Base-by-base conservation (phyloP, 2,797 vertebrate genomes). In the Protonibea diacanthus region DNA sequence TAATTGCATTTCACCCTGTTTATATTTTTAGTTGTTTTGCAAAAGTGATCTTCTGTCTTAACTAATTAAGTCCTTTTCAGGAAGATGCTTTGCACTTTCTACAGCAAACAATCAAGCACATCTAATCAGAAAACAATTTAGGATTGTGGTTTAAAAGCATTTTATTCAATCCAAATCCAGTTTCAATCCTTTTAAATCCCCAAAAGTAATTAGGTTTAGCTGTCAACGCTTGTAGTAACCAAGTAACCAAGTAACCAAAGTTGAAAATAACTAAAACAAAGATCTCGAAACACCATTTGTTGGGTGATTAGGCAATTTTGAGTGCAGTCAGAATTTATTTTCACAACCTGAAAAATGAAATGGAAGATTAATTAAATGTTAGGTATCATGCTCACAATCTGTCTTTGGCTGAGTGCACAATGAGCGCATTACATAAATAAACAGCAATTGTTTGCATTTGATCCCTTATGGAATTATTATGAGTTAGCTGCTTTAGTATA, bases 261-360 rank as follows among this genome's bases (percentile, higher is more conserved):
- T 61, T 58, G 20, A 70, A 75, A 74, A 67, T 47, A 47, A 60
- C 44, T 66, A 66, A 69, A 82, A 70, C 59, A 68, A 70, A 74
- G 33, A 73, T 77, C 27, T 63, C 60, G 69, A 27, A 78, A 69
- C 44, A 53, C 4, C 3, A 45, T 71, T 83, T 82, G 15, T 48
- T 42, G 45, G 68, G 67, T 78, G 47, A 78, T 75, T 59, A 56
- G 61, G 56, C 52, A 53, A 57, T 53, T 77, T 62, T 61, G 25
- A 64, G 33, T 17, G 29, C 29, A 48, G 55, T 29, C 17, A 51
- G 7, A 13, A 42, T 62, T 68, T 10, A 49, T 67, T 66, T 69
- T 7, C 25, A 55, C 44, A 64, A n/a, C 38, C 42, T 58, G 57
- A 21, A 45, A 47, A 63, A 63, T 59, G 4, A 64, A 25, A 58